phyloP scores from a whole-genome alignment of 1,140 invertebrate species.

The Atta texana region DNA sequence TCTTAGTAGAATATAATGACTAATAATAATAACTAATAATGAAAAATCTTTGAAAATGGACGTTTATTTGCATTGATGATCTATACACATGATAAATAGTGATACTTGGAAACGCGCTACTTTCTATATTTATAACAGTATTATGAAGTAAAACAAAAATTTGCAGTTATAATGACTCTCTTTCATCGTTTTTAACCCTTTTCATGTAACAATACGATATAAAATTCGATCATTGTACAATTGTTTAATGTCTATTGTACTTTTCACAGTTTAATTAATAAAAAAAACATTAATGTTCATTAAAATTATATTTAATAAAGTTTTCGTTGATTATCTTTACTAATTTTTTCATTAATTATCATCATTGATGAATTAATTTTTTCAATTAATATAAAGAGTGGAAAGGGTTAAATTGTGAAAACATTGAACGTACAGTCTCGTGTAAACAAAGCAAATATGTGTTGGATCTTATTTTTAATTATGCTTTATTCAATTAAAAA shows the following conservation, averaged over 20 bases:
- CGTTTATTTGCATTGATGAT: slow-evolving; percentile 40
- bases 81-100: slow-evolving; percentile 24
- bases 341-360: background rate
- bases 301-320: slow-evolving; percentile 15
- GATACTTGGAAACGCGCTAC: slow-evolving; percentile 40
- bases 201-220: background rate
- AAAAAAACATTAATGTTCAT: background rate
- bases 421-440: slow-evolving; percentile 7
- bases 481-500: background rate
- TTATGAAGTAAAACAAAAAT: slow-evolving; percentile 33
- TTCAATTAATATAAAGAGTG: slow-evolving; percentile 1
- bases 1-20: background rate
- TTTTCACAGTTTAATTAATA: background rate
- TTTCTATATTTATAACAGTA: slow-evolving; percentile 25
- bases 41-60: slow-evolving; percentile 38
- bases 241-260: background rate
- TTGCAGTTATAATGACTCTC: slow-evolving; percentile 21
- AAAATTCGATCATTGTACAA: background rate
- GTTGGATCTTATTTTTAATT: background rate
- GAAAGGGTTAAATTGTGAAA: slow-evolving; percentile 40
- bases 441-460: slow-evolving; percentile 1
- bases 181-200: slow-evolving; percentile 54
- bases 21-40: background rate
- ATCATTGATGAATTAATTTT: too few relatives aligned
- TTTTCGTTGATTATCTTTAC: background rate